Percentiles rank a stretch among this genome's conserved stretches.
Evolutionary conservation across 2,888 invertebrate species (phyloP).

Genomic region (Arge pagana): DNA sequence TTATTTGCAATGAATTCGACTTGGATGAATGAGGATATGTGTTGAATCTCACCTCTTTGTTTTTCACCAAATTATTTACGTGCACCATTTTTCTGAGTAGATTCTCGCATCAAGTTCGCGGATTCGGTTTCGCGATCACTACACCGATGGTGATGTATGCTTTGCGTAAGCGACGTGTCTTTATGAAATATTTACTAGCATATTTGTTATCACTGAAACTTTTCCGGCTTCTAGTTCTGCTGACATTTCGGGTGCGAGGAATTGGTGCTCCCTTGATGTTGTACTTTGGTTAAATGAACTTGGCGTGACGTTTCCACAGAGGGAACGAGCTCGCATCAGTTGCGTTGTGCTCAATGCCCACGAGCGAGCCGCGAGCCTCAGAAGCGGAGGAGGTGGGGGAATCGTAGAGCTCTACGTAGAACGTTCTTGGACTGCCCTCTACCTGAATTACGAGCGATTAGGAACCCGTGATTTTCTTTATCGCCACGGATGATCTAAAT

Average conservation of each 20-base stretch:
- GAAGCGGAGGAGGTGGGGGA: slow-evolving; percentile 4
- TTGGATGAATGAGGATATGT: too few species aligned
- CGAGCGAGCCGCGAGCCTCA: not conserved
- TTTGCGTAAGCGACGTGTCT: not conserved
- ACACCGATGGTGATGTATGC: too few species aligned
- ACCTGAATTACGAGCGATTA: too few species aligned
- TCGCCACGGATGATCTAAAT: too few species aligned
- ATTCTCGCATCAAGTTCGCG: not conserved
- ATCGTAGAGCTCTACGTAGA: not conserved
- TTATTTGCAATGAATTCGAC: too few species aligned
- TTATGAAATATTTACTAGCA: slow-evolving; percentile 5
- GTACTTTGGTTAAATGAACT: slow-evolving; percentile 9
- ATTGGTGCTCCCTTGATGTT: not conserved
- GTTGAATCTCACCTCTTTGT: slow-evolving; percentile 16
- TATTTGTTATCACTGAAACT: not conserved
- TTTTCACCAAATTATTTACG: slow-evolving; percentile 17
- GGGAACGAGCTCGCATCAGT: too few species aligned
- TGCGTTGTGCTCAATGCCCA: too few species aligned
- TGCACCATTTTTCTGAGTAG: slow-evolving; percentile 13
- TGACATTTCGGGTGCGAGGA: slow-evolving; percentile 11
- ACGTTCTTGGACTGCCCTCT: too few species aligned
- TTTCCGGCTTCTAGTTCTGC: slow-evolving; percentile 9
- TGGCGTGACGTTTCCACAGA: slow-evolving; percentile 11
- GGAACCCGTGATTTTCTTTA: too few species aligned
- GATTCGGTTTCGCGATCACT: not conserved